Evolutionary conservation across 2,888 invertebrate genomes (phyloP), one percentile per base, ranked within the genome.

Genomic region (Polia nebulosa): DNA sequence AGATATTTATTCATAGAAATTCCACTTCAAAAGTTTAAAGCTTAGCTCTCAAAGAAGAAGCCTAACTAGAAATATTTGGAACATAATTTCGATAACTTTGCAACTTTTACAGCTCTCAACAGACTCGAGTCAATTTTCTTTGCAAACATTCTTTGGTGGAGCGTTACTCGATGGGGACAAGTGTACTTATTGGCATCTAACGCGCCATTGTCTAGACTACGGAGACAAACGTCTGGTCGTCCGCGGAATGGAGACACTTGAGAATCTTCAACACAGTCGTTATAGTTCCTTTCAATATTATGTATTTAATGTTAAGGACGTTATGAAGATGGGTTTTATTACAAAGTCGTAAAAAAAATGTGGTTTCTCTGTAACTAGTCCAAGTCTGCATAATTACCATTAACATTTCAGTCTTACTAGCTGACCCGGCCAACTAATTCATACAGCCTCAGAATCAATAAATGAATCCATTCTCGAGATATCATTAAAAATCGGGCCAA

Each of bases 201-300:
- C 55, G 53, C 44, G 63, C 68, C 25, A 80, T 87, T 88, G 90
- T 89, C 89, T 89, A 87, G 89, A 88, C 87, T 84, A 84, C 78
- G 80, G 78, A 72, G 73, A 81, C 86, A 84, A 83, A 80, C 78
- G 88, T 85, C 84, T 87, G 79, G 76, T 76, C 69, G 75, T 79
- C 79, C 75, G 63, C 60, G 56, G 74, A 51, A 20, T 6, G 68
- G 51, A 63, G 41, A 58, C 57, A 66, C 72, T 81, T 70, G 55
- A 81, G 52, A 67, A 59, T 70, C 51, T 69, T 70, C 56, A 73
- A 67, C 47, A 74, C 47, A 74, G 47, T 58, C 58, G 27, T 66
- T 69, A 59, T 41, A 65, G 39, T 47, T 59, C 20, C 56, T 44
- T 53, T n/a, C 47, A 72, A 52, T 64, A 41, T 62, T 9, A 64